Conservation (phyloP, 1,140 invertebrate genomes). For the Calycopis cecrops region DNA sequence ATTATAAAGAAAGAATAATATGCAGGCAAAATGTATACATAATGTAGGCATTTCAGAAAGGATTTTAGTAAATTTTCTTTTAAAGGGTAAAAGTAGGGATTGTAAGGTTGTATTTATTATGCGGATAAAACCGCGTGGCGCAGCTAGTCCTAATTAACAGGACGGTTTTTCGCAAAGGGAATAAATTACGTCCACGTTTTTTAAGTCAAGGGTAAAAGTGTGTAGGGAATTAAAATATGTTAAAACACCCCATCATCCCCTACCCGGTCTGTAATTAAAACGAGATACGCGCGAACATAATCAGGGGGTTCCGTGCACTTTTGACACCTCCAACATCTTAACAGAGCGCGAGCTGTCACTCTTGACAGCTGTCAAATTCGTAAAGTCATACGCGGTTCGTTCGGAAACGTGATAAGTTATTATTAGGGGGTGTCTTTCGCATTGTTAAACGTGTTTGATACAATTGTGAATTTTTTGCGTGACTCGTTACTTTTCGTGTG, state of each 20-base stretch:
- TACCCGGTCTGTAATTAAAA: slow-evolving; percentile 28
- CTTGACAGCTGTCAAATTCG: slow-evolving; percentile 40
- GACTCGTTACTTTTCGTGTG: slow-evolving; percentile 22
- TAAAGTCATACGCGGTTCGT: slow-evolving; percentile 32
- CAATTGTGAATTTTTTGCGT: slow-evolving; percentile 26
- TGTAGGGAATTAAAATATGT: background rate
- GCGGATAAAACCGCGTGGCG: too few species aligned
- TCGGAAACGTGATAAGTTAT: slow-evolving; percentile 28
- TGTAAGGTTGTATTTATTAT: too few species aligned
- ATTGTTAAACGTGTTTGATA: slow-evolving; percentile 20
- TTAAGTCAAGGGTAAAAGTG: background rate
- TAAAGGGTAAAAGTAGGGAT: too few species aligned
- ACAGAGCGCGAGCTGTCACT: slow-evolving; percentile 33
- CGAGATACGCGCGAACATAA: slow-evolving; percentile 28
- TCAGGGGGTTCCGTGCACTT: slow-evolving; percentile 22
- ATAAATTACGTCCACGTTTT: too few species aligned
- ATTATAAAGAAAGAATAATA: too few species aligned
- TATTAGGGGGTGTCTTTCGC: slow-evolving; percentile 29
- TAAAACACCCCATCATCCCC: slow-evolving; percentile 21
- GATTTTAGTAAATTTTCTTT: too few species aligned
- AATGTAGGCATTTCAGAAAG: too few species aligned
- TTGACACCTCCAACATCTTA: slow-evolving; percentile 27
- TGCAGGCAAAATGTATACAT: too few species aligned
- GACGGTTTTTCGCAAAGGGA: too few species aligned
- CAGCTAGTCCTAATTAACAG: too few species aligned